A percentile compares a stretch with the other conserved stretches of the same genome.
Evolutionary conservation across 2,797 vertebrate species (phyloP).

Genomic region (Sebastes vulpes): DNA sequence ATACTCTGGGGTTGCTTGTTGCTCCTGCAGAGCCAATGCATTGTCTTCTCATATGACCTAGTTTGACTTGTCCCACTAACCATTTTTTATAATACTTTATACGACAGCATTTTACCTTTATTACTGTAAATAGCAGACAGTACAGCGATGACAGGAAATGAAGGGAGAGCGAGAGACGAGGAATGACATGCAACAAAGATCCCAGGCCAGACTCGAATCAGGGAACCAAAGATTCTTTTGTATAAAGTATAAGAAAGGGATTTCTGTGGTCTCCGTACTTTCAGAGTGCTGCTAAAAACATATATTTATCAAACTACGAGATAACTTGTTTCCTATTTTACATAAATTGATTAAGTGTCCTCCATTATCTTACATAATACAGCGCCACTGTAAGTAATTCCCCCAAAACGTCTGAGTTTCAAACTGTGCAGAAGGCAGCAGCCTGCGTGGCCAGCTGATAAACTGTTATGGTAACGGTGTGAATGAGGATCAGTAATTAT

Average conservation of each 20-base stretch:
- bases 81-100: not conserved
- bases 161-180: not conserved
- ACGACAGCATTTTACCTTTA: not conserved
- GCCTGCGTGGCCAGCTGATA: slow-evolving; percentile 55
- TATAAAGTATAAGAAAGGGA: not conserved
- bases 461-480: slow-evolving; percentile 58
- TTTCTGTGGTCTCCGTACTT: not conserved
- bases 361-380: slow-evolving; percentile 44
- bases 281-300: slow-evolving; percentile 13
- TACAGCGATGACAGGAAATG: not conserved
- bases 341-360: slow-evolving; percentile 37
- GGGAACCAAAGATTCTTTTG: not conserved
- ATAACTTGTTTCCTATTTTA: slow-evolving; percentile 9
- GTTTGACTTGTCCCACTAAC: not conserved
- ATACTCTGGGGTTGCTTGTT: slow-evolving; percentile 41
- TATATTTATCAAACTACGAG: not conserved
- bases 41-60: slow-evolving; percentile 11
- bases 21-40: slow-evolving; percentile 33
- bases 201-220: not conserved
- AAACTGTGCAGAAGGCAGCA: slow-evolving; percentile 61
- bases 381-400: slow-evolving; percentile 21
- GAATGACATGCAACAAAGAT: not conserved
- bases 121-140: not conserved
- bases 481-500: slow-evolving; percentile 61
- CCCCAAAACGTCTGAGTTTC: slow-evolving; percentile 36